phyloP scores from a whole-genome alignment of 2,113 vertebrate species.

The Salminus brasiliensis region DNA sequence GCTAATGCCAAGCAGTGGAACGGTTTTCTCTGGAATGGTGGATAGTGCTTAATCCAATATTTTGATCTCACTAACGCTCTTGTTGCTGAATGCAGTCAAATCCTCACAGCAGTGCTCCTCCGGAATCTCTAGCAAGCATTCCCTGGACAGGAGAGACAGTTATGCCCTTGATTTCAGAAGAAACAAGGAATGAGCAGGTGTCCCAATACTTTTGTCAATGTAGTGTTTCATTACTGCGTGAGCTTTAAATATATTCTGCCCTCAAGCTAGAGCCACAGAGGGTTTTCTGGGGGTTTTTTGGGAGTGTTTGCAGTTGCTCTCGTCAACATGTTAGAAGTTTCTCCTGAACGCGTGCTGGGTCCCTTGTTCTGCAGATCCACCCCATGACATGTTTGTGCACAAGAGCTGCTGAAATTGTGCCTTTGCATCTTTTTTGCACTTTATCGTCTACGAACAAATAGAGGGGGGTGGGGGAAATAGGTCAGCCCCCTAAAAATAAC shows the following conservation, averaged over 20 bases:
- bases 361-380: not conserved
- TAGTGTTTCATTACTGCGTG: not conserved
- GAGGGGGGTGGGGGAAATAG: not conserved
- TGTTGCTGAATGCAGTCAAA: no score
- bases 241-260: constrained; percentile 27
- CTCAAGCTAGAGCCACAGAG: not conserved
- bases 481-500: constrained; percentile 29
- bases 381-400: not conserved
- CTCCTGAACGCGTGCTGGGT: not conserved
- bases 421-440: constrained; percentile 2
- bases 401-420: not conserved
- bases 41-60: no score
- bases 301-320: constrained; percentile 3
- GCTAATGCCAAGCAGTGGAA: no score
- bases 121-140: no score
- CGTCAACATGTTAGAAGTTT: constrained; percentile 10
- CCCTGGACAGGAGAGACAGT: no score
- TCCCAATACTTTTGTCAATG: no score
- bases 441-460: constrained; percentile 14
- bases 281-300: not conserved
- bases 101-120: no score
- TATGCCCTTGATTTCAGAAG: no score
- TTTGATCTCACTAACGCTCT: no score
- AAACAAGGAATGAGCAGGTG: no score
- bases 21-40: no score